Evolutionary conservation across 2,797 vertebrate species (phyloP).

Genomic region (Brachyrhaphis roseni): DNA sequence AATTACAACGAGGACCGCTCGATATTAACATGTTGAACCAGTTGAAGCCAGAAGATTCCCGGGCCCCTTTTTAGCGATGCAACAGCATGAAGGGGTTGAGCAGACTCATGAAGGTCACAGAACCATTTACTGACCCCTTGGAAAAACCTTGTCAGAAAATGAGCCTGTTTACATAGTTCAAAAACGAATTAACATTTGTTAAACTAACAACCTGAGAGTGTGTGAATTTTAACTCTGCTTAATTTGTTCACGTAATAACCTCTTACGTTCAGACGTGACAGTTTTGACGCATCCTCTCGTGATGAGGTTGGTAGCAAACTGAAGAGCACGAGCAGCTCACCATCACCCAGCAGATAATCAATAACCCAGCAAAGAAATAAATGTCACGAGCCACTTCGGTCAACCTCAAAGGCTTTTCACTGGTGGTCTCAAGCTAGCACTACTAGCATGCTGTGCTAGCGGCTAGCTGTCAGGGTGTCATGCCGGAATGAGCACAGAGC

Average conservation of each 20-base stretch:
- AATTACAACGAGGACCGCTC: not conserved
- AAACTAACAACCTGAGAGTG: not conserved
- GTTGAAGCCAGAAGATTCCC: not conserved
- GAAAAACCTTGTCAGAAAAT: not conserved
- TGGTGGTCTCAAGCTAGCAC: constrained; percentile 24
- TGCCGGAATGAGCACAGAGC: accelerated
- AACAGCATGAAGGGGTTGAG: not conserved
- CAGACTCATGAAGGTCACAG: not conserved
- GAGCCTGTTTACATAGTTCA: not conserved
- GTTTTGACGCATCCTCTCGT: not conserved
- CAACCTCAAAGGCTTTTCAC: not conserved
- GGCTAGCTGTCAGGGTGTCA: not conserved
- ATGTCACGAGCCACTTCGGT: not conserved
- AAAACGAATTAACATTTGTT: not conserved
- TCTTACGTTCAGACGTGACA: not conserved
- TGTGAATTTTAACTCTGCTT: not conserved
- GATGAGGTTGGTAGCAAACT: not conserved
- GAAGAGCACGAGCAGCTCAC: not conserved
- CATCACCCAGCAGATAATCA: not conserved
- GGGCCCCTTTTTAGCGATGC: not conserved
- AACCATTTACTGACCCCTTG: not conserved
- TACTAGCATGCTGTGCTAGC: constrained; percentile 42
- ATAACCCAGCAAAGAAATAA: not conserved
- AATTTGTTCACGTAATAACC: not conserved
- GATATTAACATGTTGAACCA: not conserved